Base-by-base conservation (phyloP, 2,113 vertebrate species). In the Nicator chloris region DNA sequence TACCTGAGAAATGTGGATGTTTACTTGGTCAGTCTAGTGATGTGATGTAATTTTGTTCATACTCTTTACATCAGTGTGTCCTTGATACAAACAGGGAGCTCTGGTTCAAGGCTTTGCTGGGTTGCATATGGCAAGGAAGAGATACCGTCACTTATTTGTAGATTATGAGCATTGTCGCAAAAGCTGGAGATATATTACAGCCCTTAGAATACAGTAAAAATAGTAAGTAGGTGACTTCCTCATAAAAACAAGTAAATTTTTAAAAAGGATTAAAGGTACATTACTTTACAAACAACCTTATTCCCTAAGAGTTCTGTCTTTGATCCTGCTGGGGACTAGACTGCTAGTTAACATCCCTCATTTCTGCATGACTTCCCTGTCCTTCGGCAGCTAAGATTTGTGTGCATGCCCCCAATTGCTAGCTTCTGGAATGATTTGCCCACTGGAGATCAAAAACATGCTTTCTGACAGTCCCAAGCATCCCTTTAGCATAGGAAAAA, bases 31-130 rank as follows among this genome's bases (percentile, higher is more conserved):
- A 57, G 27, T 15, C 9, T 37, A 14, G 12, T 6, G 1, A 11
- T 69, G 16, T 35, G 57, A 14, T 24, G 8, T 65, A 42, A 44
- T 64, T 86, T 83, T 76, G 11, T 30, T 73, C 33, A 6, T 8
- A 27, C 20, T 81, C 39, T 2, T 2, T 7, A 44, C 35, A 22
- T n/a, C 7, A 0, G 8, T 44, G 27, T 53, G 19, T n/a, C 45
- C 31, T 44, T 60, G 63, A 57, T 72, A 42, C 30, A 15, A 18
- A 20, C 2, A 5, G 13, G 4, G 78, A 47, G 15, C 31, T 15
- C 26, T 63, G 15, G 16, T 73, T 73, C 31, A 61, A 64, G 37
- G 16, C 28, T 31, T 86, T 79, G 16, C 23, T 59, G 5, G 2
- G 5, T 66, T 86, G 26, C 28, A 68, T 82, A 26, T 37, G 21